Evolutionary conservation across 1,140 invertebrate genomes (phyloP), one percentile per base, ranked within the genome.

Genomic region (Leptopilina clavipes): DNA sequence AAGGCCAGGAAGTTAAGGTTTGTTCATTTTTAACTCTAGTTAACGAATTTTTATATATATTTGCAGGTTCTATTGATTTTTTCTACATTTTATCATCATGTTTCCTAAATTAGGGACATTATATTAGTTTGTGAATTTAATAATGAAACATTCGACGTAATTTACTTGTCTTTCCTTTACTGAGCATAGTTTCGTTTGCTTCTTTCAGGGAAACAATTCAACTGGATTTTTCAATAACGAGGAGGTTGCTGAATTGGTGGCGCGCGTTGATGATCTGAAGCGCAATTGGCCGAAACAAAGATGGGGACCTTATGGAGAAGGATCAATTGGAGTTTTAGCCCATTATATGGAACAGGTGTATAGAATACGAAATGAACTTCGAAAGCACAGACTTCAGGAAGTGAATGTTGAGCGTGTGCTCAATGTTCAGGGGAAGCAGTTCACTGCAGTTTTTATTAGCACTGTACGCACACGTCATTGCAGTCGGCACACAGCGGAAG

Each of bases 371-470:
- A 92, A 92, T n/a, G 95, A 96, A 85, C 85, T 97, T 17, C 91
- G 96, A 44, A 95, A 96, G 85, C 90, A 93, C 6, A 91, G 94
- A 59, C 92, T 97, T 84, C 92, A 92, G 74, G 94, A 94, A 52
- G 94, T 97, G 40, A 95, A 95, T 7, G 96, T 97, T 1, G 96
- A 97, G 86, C 90, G 96, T 76, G 96, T 97, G 10, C 90, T 96
- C 0, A 97, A 97, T 90, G 95, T 97, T 0, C 96, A 97, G 91
- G 96, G 96, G 87, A 97, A 97, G 87, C 96, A 97, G 88, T 98
- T 97, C 84, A 91, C 95, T 10, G 96, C 95, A 0, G 94, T 97
- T 37, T 95, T 98, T 80, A 90, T 97, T 45, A 96, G 95, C 19
- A 97, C 96, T 0, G 96, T 97, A 0, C 91, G 96, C 6, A 97